Percentiles rank a stretch among this genome's conserved stretches.
Evolutionary conservation across 2,888 invertebrate species (phyloP).

Genomic region (Ichneumoninae sp.): DNA sequence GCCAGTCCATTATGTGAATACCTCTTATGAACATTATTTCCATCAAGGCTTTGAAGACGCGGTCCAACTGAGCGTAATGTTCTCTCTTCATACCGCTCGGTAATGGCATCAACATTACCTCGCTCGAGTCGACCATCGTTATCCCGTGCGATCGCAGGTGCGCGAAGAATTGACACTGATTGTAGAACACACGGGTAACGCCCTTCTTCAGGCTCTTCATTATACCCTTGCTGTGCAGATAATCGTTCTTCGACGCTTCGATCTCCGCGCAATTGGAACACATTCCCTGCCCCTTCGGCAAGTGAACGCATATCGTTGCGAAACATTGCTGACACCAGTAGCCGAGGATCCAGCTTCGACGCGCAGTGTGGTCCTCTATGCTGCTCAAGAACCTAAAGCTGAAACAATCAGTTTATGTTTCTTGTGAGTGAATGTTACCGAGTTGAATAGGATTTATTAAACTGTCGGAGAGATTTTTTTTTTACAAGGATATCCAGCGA

Average conservation of each 20-base stretch:
- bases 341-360: conserved; percentile 81
- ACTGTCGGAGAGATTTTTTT: neutral
- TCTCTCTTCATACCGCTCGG: conserved; percentile 72
- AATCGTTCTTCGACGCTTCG: conserved; percentile 72
- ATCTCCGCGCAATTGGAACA: conserved; percentile 57
- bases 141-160: conserved; percentile 76
- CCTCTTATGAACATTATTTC: conserved; percentile 77
- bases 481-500: too few species aligned
- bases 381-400: conserved; percentile 79
- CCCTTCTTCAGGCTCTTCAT: conserved; percentile 73
- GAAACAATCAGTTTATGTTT: conserved; percentile 52
- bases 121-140: conserved; percentile 73
- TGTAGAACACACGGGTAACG: conserved; percentile 78
- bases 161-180: conserved; percentile 81
- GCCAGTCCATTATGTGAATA: conserved; percentile 79
- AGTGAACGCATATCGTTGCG: conserved; percentile 73
- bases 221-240: conserved; percentile 74
- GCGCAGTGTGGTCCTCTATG: conserved; percentile 76
- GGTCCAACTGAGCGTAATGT: conserved; percentile 74
- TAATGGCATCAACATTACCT: conserved; percentile 81
- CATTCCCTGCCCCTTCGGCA: conserved; percentile 37
- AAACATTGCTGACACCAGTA: conserved; percentile 80
- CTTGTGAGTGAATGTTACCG: neutral
- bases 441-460: neutral
- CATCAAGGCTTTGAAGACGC: conserved; percentile 76